Evolutionary conservation across 2,113 vertebrate species (phyloP).

Genomic region (Epinephelus lanceolatus): DNA sequence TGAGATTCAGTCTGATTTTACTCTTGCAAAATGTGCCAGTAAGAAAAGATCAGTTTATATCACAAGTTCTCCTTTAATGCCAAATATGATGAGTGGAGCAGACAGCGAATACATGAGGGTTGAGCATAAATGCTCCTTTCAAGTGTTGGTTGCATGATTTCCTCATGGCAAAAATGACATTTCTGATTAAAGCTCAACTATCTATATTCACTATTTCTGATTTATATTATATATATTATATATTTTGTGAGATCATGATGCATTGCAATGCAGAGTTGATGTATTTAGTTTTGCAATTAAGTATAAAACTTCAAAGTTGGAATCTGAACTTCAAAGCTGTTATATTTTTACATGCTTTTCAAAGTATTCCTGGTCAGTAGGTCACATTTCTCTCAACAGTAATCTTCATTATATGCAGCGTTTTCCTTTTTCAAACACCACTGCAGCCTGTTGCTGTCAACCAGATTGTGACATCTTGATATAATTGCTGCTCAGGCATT

Average conservation of each 20-base stretch:
- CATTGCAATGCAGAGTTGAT: not conserved
- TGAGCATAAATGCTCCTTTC: not conserved
- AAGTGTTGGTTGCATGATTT: too few species aligned
- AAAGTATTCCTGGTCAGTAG: not conserved
- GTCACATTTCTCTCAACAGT: not conserved
- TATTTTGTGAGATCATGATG: too few species aligned
- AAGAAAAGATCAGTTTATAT: not conserved
- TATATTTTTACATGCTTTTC: not conserved
- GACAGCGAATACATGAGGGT: not conserved
- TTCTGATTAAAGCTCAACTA: not conserved
- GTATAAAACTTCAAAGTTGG: not conserved
- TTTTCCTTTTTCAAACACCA: not conserved
- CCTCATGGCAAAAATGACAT: not conserved
- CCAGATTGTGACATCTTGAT: not conserved
- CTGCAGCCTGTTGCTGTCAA: not conserved
- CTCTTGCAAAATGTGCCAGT: not conserved
- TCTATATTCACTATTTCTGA: not conserved
- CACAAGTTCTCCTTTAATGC: not conserved
- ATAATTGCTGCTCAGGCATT: not conserved
- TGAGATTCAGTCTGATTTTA: not conserved
- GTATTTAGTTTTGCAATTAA: not conserved
- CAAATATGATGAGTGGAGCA: not conserved
- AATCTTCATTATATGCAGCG: not conserved
- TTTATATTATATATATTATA: not conserved
- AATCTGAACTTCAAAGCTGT: not conserved